Evolutionary conservation across 2,113 vertebrate genomes (phyloP).

Genomic region (Dunckerocampus dactyliophorus): DNA sequence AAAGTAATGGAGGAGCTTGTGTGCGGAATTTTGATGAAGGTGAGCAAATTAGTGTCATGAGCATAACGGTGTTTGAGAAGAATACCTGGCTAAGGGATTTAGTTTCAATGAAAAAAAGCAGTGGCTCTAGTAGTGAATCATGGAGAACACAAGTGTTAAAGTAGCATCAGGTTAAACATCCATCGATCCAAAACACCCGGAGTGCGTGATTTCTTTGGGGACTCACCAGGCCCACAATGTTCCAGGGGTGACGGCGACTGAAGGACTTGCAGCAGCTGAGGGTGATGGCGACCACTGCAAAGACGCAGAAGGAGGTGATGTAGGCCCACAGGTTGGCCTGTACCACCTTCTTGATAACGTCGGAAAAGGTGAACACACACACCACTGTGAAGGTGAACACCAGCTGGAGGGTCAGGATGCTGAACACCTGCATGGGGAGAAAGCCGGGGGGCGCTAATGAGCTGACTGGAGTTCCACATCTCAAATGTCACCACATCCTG

Average conservation of each 20-base stretch:
- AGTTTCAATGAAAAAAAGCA: too few relatives aligned
- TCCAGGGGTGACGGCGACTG: conserved; percentile 69
- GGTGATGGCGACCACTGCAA: conserved; percentile 30
- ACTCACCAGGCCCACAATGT: conserved; percentile 70
- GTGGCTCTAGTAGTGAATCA: too few relatives aligned
- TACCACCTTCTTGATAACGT: conserved; percentile 47
- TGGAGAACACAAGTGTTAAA: too few relatives aligned
- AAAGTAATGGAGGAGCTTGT: too few relatives aligned
- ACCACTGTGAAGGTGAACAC: conserved; percentile 72
- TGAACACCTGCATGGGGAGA: conserved; percentile 61
- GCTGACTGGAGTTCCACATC: background rate
- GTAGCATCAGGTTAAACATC: background rate
- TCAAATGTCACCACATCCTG: background rate
- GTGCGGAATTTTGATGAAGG: too few relatives aligned
- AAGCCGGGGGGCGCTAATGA: background rate
- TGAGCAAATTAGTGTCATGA: too few relatives aligned
- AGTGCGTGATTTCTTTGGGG: background rate
- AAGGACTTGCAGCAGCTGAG: conserved; percentile 50
- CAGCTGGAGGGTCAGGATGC: conserved; percentile 69
- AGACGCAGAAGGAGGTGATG: conserved; percentile 65
- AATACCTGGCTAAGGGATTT: too few relatives aligned
- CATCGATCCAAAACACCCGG: too few relatives aligned
- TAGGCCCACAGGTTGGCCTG: conserved; percentile 52
- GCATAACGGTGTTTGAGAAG: too few relatives aligned
- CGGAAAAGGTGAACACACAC: conserved; percentile 73